Evolutionary conservation across 2,888 invertebrate genomes (phyloP).

Genomic region (Harpalus rufipes): DNA sequence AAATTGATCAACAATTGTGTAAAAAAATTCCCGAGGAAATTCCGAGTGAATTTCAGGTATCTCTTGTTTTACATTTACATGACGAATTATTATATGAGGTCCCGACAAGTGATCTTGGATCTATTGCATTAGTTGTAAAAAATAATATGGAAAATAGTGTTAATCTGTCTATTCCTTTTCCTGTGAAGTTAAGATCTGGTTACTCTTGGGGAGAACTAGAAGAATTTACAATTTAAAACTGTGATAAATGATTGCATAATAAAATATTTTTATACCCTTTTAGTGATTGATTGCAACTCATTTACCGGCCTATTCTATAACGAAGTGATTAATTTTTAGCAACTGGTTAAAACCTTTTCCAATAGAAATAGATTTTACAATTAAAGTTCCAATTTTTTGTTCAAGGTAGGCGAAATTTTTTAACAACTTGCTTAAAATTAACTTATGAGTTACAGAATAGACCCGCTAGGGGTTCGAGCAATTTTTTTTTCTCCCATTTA

Average conservation of each 20-base stretch:
- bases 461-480: too few relatives aligned
- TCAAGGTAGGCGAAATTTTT: too few relatives aligned
- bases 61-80: slow-evolving; percentile 93
- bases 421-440: too few relatives aligned
- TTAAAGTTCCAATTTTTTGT: too few relatives aligned
- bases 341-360: too few relatives aligned
- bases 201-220: slow-evolving; percentile 86
- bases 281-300: too few relatives aligned
- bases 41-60: slow-evolving; percentile 77
- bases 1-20: slow-evolving; percentile 82
- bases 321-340: too few relatives aligned
- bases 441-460: too few relatives aligned
- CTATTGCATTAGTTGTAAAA: slow-evolving; percentile 83
- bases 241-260: slow-evolving; percentile 26
- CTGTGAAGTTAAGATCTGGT: slow-evolving; percentile 92
- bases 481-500: too few relatives aligned
- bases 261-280: background rate
- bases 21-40: slow-evolving; percentile 75
- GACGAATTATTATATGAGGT: slow-evolving; percentile 98
- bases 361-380: too few relatives aligned
- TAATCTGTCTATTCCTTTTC: slow-evolving; percentile 87
- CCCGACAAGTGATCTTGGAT: slow-evolving; percentile 79
- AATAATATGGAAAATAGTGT: slow-evolving; percentile 89
- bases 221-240: slow-evolving; percentile 71
- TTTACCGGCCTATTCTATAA: too few relatives aligned